Evolutionary conservation across 1,140 invertebrate genomes (phyloP).

Genomic region (Acromyrmex charruanus): DNA sequence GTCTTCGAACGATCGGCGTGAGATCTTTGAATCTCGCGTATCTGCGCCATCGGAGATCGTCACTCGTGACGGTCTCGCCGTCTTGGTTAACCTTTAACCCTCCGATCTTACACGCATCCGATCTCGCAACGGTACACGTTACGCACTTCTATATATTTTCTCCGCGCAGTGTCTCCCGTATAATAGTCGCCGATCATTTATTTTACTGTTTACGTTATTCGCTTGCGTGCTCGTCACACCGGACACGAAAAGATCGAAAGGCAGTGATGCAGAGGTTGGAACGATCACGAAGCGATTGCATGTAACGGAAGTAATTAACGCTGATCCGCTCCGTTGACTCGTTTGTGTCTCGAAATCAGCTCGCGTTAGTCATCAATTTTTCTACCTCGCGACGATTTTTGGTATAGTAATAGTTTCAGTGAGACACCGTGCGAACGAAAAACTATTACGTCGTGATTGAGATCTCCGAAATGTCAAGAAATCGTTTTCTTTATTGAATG

Average conservation of each 20-base stretch:
- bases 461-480: neutral
- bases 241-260: neutral
- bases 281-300: neutral
- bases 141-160: neutral
- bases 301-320: constrained; percentile 49
- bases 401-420: neutral
- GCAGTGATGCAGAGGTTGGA: neutral
- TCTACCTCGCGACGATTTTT: neutral
- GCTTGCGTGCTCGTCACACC: too few relatives aligned
- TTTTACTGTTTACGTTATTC: neutral
- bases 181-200: neutral
- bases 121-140: neutral
- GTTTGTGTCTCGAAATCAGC: neutral
- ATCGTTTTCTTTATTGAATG: neutral
- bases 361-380: neutral
- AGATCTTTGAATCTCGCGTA: neutral
- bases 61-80: neutral
- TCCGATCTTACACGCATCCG: neutral
- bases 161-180: neutral
- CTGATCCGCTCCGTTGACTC: neutral
- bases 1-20: neutral
- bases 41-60: neutral
- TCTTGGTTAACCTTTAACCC: neutral
- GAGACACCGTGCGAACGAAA: neutral
- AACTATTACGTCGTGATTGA: neutral